phyloP scores from a whole-genome alignment of 2,888 invertebrate genomes.

The Nycteola revayana region DNA sequence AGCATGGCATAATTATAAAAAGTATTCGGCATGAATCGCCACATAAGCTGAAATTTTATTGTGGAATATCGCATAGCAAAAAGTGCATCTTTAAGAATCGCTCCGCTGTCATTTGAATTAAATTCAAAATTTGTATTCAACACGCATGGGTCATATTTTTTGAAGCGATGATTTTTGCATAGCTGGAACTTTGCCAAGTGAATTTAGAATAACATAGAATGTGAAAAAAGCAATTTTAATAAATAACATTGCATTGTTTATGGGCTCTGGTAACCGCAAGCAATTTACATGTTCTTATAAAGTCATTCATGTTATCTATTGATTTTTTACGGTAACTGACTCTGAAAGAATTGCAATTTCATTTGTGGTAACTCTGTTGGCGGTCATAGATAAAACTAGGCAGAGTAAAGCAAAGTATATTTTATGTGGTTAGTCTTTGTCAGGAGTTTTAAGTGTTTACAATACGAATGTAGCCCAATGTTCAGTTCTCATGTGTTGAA shows the following conservation, averaged over 20 bases:
- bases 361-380: constrained; percentile 3
- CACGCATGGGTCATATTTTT: constrained; percentile 47
- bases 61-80: constrained; percentile 3
- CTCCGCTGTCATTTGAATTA: constrained; percentile 18
- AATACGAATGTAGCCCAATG: constrained; percentile 26
- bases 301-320: constrained; percentile 28
- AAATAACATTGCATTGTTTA: constrained; percentile 43
- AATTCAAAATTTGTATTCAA: constrained; percentile 40
- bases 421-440: neutral
- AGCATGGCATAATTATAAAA: no score
- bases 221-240: constrained; percentile 53
- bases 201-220: constrained; percentile 54
- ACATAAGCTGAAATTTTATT: no score
- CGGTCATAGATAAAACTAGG: no score
- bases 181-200: constrained; percentile 59
- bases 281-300: constrained; percentile 31
- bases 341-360: constrained; percentile 18
- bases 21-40: no score
- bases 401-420: no score
- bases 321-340: constrained; percentile 23
- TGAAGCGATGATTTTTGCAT: constrained; percentile 56
- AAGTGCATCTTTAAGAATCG: constrained; percentile 24
- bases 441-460: neutral
- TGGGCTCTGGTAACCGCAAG: constrained; percentile 36
- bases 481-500: constrained; percentile 64